Evolutionary conservation across 2,888 invertebrate genomes (phyloP).

Genomic region (Drosophila nigricruria): DNA sequence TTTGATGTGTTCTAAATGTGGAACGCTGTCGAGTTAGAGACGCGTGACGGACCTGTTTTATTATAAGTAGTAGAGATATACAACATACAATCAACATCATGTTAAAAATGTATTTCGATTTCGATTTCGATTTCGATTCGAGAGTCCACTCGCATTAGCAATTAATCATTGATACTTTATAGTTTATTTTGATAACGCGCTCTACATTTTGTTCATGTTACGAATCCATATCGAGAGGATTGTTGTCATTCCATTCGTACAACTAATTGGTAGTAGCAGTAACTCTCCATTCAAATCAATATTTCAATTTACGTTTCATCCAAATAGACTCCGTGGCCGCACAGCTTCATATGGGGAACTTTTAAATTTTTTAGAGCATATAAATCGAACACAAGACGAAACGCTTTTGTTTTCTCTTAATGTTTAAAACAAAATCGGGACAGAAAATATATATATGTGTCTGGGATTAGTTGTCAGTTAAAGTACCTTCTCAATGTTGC

Average conservation of each 20-base stretch:
- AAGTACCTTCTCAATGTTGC: conserved; percentile 84
- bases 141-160: conserved; percentile 13
- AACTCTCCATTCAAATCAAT: conserved; percentile 36
- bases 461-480: conserved; percentile 20
- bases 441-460: conserved; percentile 10
- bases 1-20: conserved; percentile 89
- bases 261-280: conserved; percentile 2
- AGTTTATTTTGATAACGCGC: background rate
- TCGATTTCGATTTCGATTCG: conserved; percentile 13
- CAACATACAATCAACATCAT: conserved; percentile 56
- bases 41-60: conserved; percentile 89
- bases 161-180: conserved; percentile 5
- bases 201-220: background rate
- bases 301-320: conserved; percentile 16
- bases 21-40: conserved; percentile 90
- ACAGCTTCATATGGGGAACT: conserved; percentile 27
- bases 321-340: conserved; percentile 35
- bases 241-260: conserved; percentile 12
- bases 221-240: conserved; percentile 1
- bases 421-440: conserved; percentile 19
- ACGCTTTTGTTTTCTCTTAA: conserved; percentile 23
- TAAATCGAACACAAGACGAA: conserved; percentile 32
- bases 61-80: conserved; percentile 73
- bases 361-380: conserved; percentile 22
- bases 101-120: conserved; percentile 42